Percentiles rank a stretch among this genome's conserved stretches.
Evolutionary conservation across 2,888 invertebrate species (phyloP).

Genomic region (Scaptomyza cyrtandrae): DNA sequence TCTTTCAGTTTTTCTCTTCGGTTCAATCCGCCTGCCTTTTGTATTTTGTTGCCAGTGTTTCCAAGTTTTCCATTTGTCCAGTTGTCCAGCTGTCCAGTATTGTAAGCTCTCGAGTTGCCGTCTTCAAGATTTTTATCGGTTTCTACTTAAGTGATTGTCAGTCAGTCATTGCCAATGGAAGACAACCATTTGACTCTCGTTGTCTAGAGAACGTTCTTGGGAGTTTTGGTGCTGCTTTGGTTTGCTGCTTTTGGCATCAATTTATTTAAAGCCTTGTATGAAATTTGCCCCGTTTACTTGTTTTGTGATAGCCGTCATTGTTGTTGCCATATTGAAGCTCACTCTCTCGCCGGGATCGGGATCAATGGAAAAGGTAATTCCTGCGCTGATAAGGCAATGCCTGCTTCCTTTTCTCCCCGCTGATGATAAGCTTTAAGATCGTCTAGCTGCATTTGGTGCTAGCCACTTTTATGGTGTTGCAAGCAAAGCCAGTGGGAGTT

Average conservation of each 20-base stretch:
- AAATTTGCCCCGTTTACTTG: conserved; percentile 45
- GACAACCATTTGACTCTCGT: conserved; percentile 39
- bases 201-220: conserved; percentile 9
- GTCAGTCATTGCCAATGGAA: conserved; percentile 67
- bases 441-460: conserved; percentile 24
- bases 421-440: conserved; percentile 45
- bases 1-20: conserved; percentile 28
- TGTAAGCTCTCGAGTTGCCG: conserved; percentile 54
- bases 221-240: conserved; percentile 3
- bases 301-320: conserved; percentile 11
- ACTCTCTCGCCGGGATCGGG: conserved; percentile 20
- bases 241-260: conserved; percentile 56
- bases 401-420: conserved; percentile 5
- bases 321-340: conserved; percentile 51
- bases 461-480: conserved; percentile 14
- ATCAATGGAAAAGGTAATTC: conserved; percentile 40
- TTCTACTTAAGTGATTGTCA: conserved; percentile 81
- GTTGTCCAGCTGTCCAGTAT: conserved; percentile 28
- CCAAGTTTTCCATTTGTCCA: conserved; percentile 42
- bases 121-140: conserved; percentile 77
- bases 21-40: conserved; percentile 23
- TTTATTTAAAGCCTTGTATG: conserved; percentile 70
- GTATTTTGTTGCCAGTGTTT: conserved; percentile 26
- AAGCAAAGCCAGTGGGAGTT: conserved; percentile 21
- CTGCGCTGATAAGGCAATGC: conserved; percentile 45